phyloP scores from a whole-genome alignment of 1,140 invertebrate species.

The Goniozus legneri region DNA sequence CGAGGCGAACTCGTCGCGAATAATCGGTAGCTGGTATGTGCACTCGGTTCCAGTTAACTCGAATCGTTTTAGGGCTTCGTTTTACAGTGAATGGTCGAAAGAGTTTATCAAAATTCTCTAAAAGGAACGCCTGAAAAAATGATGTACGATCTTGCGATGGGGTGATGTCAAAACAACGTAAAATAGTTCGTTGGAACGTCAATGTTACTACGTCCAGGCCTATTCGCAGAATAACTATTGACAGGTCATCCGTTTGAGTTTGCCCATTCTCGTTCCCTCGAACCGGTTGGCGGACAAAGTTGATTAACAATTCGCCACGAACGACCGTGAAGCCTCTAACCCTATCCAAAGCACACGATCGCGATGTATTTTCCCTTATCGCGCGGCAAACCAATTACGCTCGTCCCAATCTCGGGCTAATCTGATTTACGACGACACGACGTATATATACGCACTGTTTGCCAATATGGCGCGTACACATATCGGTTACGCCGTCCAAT shows the following conservation, averaged over 20 bases:
- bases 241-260: conserved; percentile 20
- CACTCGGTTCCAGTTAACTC: too few species aligned
- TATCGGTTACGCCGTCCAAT: too few species aligned
- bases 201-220: too few species aligned
- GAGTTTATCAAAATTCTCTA: not conserved
- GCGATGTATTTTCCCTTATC: not conserved
- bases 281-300: not conserved
- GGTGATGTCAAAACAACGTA: too few species aligned
- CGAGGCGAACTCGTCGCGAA: not conserved
- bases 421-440: too few species aligned
- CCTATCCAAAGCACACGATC: not conserved
- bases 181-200: too few species aligned
- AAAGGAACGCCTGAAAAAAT: not conserved
- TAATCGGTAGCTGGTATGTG: too few species aligned
- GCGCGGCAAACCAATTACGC: conserved; percentile 32
- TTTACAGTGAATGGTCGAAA: not conserved
- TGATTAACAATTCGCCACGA: not conserved
- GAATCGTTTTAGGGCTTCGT: too few species aligned
- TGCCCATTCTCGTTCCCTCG: conserved; percentile 8
- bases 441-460: not conserved
- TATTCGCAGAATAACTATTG: not conserved
- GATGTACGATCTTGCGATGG: not conserved
- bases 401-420: conserved; percentile 34
- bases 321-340: not conserved
- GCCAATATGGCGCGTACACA: too few species aligned